These are phyloP conservation scores for Uria lomvia DNA, from an alignment of 2,113 vertebrate genomes.

Conservation along the genomic window DNA sequence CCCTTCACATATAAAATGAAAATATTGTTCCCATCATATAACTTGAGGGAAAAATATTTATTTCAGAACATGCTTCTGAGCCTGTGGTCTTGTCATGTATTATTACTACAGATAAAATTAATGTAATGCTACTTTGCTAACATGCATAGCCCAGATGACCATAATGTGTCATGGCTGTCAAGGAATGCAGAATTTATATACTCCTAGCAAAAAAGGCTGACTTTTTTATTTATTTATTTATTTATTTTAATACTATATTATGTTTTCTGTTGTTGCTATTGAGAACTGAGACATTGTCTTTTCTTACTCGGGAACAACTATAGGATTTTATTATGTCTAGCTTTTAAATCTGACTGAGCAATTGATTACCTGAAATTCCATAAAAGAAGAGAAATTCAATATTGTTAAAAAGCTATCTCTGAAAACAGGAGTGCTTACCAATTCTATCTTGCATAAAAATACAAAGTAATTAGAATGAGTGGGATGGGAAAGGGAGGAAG, in stretches of 20 bases:
- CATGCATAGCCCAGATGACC: background rate
- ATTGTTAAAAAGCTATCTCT: background rate
- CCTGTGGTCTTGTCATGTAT: background rate
- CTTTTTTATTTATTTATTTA: background rate
- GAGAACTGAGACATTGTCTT: background rate
- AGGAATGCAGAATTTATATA: background rate
- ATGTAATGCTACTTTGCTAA: background rate
- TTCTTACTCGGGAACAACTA: background rate
- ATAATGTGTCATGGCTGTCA: background rate
- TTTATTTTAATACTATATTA: background rate
- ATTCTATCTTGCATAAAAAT: background rate
- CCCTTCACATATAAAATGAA: background rate
- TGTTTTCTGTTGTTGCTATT: background rate
- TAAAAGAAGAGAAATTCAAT: background rate
- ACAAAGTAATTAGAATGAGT: background rate
- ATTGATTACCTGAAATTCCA: background rate
- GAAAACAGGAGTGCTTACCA: background rate
- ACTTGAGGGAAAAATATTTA: background rate
- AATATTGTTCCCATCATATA: background rate
- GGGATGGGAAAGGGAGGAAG: background rate
- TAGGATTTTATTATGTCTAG: background rate
- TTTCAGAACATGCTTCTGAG: rapidly evolving
- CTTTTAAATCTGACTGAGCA: background rate
- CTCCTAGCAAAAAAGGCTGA: background rate
- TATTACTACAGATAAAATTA: background rate